Conservation (phyloP, 2,888 invertebrate species). For the Drosophila quinaria region DNA sequence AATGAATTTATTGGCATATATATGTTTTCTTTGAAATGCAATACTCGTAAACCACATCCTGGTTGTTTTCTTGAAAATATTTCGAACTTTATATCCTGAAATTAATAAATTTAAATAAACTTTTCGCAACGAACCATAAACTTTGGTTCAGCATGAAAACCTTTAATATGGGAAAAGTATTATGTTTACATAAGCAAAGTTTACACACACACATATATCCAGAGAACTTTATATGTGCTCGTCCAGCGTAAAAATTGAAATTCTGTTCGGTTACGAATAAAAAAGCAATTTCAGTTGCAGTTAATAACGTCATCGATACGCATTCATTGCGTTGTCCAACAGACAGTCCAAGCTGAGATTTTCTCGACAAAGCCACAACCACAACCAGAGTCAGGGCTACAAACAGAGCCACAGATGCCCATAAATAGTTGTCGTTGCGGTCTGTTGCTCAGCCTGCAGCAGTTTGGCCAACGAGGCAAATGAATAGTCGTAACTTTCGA, state of each 20-base stretch:
- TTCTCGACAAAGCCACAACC: slow-evolving; percentile 16
- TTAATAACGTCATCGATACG: slow-evolving; percentile 62
- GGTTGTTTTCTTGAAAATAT: not conserved
- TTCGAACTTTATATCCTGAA: not conserved
- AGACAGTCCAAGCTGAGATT: slow-evolving; percentile 25
- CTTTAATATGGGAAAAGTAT: not conserved
- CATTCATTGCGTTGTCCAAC: slow-evolving; percentile 20
- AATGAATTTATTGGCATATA: not conserved
- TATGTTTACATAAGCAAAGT: slow-evolving; percentile 1
- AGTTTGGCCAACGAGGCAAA: slow-evolving; percentile 47
- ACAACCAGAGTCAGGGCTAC: slow-evolving; percentile 21
- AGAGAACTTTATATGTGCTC: slow-evolving; percentile 4
- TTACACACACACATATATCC: not conserved
- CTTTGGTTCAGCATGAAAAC: not conserved
- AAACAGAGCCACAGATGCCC: slow-evolving; percentile 20
- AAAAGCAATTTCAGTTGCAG: slow-evolving; percentile 54
- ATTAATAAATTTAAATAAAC: not conserved
- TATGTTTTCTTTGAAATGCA: slow-evolving; percentile 5
- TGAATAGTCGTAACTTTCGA: slow-evolving; percentile 56
- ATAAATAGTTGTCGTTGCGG: slow-evolving; percentile 61
- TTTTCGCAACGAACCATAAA: not conserved
- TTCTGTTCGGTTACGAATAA: slow-evolving; percentile 19
- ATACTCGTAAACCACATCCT: not conserved
- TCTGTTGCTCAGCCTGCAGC: slow-evolving; percentile 29
- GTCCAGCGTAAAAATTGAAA: slow-evolving; percentile 44